Evolutionary conservation across 2,797 vertebrate genomes (phyloP).

Genomic region (Spinus pinus): DNA sequence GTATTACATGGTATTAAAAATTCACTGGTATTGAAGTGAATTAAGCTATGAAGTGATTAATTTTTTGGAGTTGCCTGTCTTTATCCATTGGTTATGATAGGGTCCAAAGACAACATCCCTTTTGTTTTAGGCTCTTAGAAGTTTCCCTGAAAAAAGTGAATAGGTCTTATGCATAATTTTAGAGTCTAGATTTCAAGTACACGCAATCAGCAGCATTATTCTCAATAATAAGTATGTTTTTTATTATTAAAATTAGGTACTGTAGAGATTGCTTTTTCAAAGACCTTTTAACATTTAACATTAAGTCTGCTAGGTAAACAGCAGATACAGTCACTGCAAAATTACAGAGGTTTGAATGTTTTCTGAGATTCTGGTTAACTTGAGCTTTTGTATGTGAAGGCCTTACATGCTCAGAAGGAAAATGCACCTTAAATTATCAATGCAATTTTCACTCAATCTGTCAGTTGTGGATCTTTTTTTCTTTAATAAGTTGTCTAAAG

Average conservation of each 20-base stretch:
- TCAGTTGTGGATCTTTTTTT: slow-evolving; percentile 43
- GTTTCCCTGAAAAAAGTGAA: not conserved
- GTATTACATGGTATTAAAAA: not conserved
- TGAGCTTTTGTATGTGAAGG: not conserved
- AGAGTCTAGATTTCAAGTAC: not conserved
- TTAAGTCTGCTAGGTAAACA: not conserved
- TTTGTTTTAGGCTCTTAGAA: not conserved
- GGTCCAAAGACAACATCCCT: not conserved
- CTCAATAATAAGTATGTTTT: not conserved
- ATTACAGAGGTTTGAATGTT: not conserved
- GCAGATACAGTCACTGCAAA: not conserved
- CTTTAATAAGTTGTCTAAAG: slow-evolving; percentile 65
- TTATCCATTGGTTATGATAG: not conserved
- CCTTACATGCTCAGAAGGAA: not conserved
- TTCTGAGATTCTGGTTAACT: not conserved
- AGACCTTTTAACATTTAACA: not conserved
- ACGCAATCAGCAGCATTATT: not conserved
- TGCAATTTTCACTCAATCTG: slow-evolving; percentile 47
- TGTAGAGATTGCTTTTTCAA: not conserved
- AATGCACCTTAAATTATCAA: slow-evolving; percentile 28
- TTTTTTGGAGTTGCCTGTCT: not conserved
- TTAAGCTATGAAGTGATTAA: not conserved
- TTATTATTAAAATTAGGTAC: not conserved
- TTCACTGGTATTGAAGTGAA: not conserved
- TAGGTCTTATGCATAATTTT: not conserved